Conservation (phyloP, 2,888 invertebrate genomes). For the Dastarcus helophoroides region DNA sequence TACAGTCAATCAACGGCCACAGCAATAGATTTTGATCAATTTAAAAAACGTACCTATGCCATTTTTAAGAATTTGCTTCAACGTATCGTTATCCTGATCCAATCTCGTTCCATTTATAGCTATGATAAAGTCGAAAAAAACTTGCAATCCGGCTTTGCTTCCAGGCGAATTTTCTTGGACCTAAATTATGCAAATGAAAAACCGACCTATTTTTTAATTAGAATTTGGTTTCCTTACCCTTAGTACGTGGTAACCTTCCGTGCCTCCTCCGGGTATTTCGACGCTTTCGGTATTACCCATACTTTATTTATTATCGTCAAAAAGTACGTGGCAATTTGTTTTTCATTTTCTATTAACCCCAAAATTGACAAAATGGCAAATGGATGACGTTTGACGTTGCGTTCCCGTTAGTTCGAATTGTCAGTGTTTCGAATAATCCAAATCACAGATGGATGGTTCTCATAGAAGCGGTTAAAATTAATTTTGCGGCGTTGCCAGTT, state of each 20-base stretch:
- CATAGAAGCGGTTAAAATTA: too few relatives aligned
- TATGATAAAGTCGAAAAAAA: slow-evolving; percentile 98
- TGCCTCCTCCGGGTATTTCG: slow-evolving; percentile 89
- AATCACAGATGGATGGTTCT: slow-evolving; percentile 94
- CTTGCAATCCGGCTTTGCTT: slow-evolving; percentile 88
- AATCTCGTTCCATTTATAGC: slow-evolving; percentile 90
- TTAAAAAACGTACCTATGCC: slow-evolving; percentile 47
- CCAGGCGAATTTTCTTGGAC: slow-evolving; percentile 98
- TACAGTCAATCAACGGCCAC: too few relatives aligned
- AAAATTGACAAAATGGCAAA: too few relatives aligned
- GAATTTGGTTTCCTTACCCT: slow-evolving; percentile 49
- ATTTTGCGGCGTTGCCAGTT: too few relatives aligned
- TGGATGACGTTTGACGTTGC: too few relatives aligned
- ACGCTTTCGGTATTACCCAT: slow-evolving; percentile 95
- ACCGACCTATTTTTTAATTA: slow-evolving; percentile 3
- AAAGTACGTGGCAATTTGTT: slow-evolving; percentile 33
- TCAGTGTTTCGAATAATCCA: too few relatives aligned
- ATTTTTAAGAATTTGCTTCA: slow-evolving; percentile 84
- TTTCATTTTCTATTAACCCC: too few relatives aligned
- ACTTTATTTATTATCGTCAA: slow-evolving; percentile 20
- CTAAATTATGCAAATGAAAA: slow-evolving; percentile 47
- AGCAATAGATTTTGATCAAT: too few relatives aligned
- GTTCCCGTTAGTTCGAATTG: too few relatives aligned
- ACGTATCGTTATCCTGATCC: slow-evolving; percentile 94
- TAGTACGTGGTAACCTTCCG: slow-evolving; percentile 93